Percentiles rank a stretch among this genome's conserved stretches.
phyloP scores from a whole-genome alignment of 2,113 vertebrate species.

The Meriones unguiculatus region DNA sequence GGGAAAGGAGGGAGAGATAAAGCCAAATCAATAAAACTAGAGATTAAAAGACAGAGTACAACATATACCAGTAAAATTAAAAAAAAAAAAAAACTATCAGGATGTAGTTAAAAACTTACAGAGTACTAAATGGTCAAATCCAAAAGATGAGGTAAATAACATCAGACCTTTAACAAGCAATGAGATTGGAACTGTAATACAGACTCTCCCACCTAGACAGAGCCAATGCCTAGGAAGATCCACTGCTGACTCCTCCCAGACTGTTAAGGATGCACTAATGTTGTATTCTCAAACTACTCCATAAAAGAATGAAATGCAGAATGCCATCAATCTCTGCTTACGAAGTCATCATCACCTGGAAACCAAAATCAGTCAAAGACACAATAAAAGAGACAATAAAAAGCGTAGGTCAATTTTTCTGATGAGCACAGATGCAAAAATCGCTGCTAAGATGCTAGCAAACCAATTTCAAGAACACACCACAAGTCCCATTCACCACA shows the following conservation, averaged over 20 bases:
- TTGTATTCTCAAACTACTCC: background rate
- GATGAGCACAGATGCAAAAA: background rate
- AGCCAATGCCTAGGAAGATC: background rate
- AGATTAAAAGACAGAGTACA: background rate
- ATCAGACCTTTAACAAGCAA: background rate
- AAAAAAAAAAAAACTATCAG: background rate
- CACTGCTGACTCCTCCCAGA: background rate
- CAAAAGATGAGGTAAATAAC: background rate
- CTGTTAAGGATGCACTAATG: background rate
- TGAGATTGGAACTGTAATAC: background rate
- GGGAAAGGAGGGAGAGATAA: background rate
- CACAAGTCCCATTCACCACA: too few species aligned
- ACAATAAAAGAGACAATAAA: background rate
- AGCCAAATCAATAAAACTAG: background rate
- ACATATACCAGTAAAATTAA: background rate
- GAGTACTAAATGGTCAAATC: background rate
- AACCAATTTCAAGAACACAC: background rate
- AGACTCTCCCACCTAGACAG: background rate
- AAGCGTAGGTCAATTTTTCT: background rate
- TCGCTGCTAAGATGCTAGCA: background rate
- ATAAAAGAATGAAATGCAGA: background rate
- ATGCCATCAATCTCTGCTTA: background rate
- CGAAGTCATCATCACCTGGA: background rate
- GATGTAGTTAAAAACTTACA: background rate
- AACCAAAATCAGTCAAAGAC: background rate